Evolutionary conservation across 2,113 vertebrate species (phyloP).

Genomic region (Brienomyrus longianalis): DNA sequence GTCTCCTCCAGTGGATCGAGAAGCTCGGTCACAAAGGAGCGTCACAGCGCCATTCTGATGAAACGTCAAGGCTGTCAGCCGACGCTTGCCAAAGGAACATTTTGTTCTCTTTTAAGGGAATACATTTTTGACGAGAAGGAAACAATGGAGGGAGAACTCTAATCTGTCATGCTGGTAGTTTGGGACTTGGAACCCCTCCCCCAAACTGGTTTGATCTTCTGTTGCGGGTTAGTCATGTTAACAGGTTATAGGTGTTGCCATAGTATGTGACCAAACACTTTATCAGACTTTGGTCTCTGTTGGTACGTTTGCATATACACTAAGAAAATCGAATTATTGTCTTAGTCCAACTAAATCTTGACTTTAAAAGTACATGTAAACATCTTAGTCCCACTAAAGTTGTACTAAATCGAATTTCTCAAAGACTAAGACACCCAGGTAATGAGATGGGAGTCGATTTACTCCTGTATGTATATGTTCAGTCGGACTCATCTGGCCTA

Average conservation of each 20-base stretch:
- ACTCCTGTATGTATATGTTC: no score
- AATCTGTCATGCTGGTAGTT: background rate
- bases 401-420: no score
- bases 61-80: background rate
- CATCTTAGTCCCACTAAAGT: no score
- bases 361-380: no score
- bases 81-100: background rate
- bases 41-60: background rate
- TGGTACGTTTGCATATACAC: no score
- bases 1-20: background rate
- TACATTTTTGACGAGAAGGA: background rate
- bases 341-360: no score
- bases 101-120: slow-evolving; percentile 8
- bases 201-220: background rate
- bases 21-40: slow-evolving; percentile 6
- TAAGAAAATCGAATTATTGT: no score
- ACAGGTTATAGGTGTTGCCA: background rate
- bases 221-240: background rate
- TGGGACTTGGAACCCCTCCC: background rate
- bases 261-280: background rate
- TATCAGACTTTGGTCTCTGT: background rate
- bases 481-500: no score
- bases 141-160: background rate
- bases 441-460: no score
- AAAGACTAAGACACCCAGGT: no score